phyloP scores from a whole-genome alignment of 2,888 invertebrate genomes.

The Cerceris ruficornis region DNA sequence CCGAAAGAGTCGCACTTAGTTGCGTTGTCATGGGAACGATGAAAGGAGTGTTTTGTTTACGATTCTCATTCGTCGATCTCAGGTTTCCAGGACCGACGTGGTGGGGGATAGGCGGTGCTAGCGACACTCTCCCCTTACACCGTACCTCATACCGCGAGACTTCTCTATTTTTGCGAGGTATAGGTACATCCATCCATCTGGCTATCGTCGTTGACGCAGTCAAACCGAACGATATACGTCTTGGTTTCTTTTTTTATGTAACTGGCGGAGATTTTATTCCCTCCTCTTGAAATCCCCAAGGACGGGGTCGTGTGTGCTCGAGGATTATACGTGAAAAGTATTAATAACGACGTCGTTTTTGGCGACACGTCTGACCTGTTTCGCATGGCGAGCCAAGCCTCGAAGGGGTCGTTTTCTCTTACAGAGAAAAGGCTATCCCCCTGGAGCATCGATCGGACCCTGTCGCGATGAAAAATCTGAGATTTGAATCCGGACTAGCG shows the following conservation, averaged over 20 bases:
- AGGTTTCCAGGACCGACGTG: no score
- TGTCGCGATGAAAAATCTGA: conserved; percentile 16
- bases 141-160: no score
- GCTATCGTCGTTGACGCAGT: no score
- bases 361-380: conserved; percentile 21
- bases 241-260: not conserved
- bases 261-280: not conserved
- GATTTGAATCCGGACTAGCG: conserved; percentile 35
- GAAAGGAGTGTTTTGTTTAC: no score
- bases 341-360: conserved; percentile 36
- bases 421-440: not conserved
- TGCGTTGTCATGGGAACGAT: no score
- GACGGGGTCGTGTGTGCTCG: not conserved
- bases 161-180: no score
- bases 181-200: no score
- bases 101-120: no score
- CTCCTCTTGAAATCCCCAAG: not conserved
- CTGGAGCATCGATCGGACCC: conserved; percentile 9
- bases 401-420: not conserved
- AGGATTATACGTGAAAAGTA: conserved; percentile 41
- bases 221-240: not conserved
- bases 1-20: no score
- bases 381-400: conserved; percentile 5
- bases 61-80: no score
- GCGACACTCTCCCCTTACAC: no score